Evolutionary conservation across 2,888 invertebrate species (phyloP), one percentile per base, ranked within the genome.

Genomic region (Danaus chrysippus): DNA sequence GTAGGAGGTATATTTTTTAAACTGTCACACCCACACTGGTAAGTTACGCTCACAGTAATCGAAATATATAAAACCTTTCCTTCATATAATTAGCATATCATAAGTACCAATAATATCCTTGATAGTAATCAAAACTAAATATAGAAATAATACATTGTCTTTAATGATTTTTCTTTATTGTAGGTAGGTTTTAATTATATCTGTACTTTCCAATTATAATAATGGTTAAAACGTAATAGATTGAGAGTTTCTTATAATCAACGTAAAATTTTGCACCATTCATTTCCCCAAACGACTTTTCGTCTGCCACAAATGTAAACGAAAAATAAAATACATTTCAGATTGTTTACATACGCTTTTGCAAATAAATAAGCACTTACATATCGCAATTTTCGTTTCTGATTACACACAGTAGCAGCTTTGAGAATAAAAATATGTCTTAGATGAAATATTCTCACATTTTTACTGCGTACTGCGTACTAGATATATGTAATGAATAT

Each of bases 321-420:
- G 66, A 56, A 64, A 67, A 68, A 68, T 62, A 66, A 66, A 68
- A 63, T 68, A 70, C 63, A 64, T 67, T 66, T 56, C 57, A 66
- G 66, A 67, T 66, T 73, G 67, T 73, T 73, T 72, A 68, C 70
- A 69, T 68, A 68, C 68, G 71, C 68, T 72, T 69, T 71, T 68
- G 66, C 64, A 65, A 68, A 68, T 67, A 71, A 70, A 69, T 68
- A 67, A 62, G 61, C 59, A 57, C 65, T 68, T 66, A 68, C 67
- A 68, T 69, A 65, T 63, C 64, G 62, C 64, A 68, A 67, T 68
- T 69, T 66, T 67, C 70, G 65, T 64, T 70, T 68, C 63, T 62
- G 70, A 72, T 73, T 71, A 69, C 69, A 60, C 59, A 61, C 63
- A 66, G 71, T 71, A 68, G 69, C 63, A 60, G 58, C 56, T 41